Evolutionary conservation across 2,797 vertebrate genomes (phyloP).

Genomic region (Rhodeus uyekii): DNA sequence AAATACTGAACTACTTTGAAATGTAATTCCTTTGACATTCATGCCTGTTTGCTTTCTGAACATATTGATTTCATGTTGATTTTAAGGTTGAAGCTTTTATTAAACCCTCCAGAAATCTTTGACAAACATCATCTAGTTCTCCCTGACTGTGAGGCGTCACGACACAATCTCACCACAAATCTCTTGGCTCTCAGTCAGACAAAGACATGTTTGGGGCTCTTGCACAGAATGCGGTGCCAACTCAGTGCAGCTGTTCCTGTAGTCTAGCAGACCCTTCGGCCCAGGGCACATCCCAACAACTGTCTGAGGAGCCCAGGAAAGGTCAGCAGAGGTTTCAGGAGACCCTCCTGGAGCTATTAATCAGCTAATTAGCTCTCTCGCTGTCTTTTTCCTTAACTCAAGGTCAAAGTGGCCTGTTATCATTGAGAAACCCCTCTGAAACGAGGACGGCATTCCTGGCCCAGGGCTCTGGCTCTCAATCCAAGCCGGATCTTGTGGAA

Average conservation of each 20-base stretch:
- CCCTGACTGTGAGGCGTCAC: conserved; percentile 18
- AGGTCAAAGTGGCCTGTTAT: conserved; percentile 79
- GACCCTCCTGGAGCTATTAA: conserved; percentile 1
- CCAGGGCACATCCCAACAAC: not conserved
- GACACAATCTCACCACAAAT: conserved; percentile 34
- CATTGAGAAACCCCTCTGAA: conserved; percentile 73
- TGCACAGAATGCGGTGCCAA: conserved; percentile 34
- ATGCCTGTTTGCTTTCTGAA: not conserved
- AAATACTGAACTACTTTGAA: not conserved
- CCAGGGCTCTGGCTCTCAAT: conserved; percentile 70
- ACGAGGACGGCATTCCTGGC: conserved; percentile 73
- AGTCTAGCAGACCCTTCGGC: conserved; percentile 31
- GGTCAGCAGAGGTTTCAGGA: conserved; percentile 26
- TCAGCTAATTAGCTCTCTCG: conserved; percentile 16
- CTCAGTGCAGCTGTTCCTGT: conserved; percentile 42
- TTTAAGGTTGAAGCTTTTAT: conserved; percentile 8
- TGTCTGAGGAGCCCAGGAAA: not conserved
- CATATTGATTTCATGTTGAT: not conserved
- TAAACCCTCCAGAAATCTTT: not conserved
- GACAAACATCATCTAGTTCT: conserved; percentile 5
- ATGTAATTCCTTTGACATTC: not conserved
- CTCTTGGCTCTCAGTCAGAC: conserved; percentile 43
- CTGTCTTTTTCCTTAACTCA: conserved; percentile 45
- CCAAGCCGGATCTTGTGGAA: conserved; percentile 77
- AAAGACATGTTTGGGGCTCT: conserved; percentile 47